Evolutionary conservation across 2,113 vertebrate species (phyloP).

Genomic region (Panthera leo): DNA sequence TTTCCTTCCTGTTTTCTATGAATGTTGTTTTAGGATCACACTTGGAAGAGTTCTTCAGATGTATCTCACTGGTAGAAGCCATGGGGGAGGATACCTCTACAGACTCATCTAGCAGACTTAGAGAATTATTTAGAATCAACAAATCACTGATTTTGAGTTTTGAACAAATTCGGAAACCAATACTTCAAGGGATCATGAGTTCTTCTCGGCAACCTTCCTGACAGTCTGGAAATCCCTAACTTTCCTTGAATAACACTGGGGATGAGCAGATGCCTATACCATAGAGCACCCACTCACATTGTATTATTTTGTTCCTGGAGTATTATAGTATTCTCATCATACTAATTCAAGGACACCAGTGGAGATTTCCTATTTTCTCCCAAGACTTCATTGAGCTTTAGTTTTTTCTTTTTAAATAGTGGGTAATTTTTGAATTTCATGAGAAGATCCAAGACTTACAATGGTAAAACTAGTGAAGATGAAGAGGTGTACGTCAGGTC

Average conservation of each 20-base stretch:
- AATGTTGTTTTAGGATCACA: neutral
- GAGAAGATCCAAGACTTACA: neutral
- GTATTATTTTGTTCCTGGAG: neutral
- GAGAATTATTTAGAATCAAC: neutral
- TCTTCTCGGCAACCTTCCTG: neutral
- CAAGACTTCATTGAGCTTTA: neutral
- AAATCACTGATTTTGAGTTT: neutral
- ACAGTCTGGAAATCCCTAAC: neutral
- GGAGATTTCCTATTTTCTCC: neutral
- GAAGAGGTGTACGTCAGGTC: neutral
- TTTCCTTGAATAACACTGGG: neutral
- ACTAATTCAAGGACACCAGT: neutral
- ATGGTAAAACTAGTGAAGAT: neutral
- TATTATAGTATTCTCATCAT: neutral
- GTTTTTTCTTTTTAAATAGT: neutral
- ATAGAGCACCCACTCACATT: neutral
- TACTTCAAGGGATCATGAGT: neutral
- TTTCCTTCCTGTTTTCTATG: neutral
- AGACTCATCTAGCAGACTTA: neutral
- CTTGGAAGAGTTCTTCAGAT: neutral
- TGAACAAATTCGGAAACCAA: neutral
- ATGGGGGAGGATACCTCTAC: neutral
- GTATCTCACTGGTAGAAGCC: neutral
- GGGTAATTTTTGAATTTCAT: neutral
- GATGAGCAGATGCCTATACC: neutral